Evolutionary conservation across 2,797 vertebrate species (phyloP), one percentile per base, ranked within the genome.

Genomic region (Aeoliscus strigatus): DNA sequence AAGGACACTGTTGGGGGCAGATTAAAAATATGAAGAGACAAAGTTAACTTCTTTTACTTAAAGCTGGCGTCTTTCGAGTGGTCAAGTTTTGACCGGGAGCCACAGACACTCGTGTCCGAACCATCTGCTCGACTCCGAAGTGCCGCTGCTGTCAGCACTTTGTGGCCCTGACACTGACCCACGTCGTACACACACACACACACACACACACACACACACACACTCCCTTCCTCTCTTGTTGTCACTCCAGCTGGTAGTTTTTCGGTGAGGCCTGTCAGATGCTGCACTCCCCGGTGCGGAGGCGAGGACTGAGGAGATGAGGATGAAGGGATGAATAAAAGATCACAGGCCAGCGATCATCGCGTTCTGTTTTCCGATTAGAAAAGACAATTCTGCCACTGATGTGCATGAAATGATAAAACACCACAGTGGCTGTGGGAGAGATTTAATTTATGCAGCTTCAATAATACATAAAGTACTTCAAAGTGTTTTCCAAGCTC

Each of bases 211-310:
- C 32, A 14, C 14, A 13, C 24, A 27, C 11, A 36, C 11, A 43
- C 42, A 37, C 50, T 61, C 35, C 27, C 27, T 17, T n/a, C 12
- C 17, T 45, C 17, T 27, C 37, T 24, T 16, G 37, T 79, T 70
- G 68, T 68, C 78, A 70, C 71, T 76, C 79, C 80, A 83, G 80
- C 71, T 80, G 77, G 83, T 73, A 68, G 70, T 75, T 80, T 21
- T 66, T 56, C 46, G 25, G 45, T 51, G 43, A 56, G 45, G 44
- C 34, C 61, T 78, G 78, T 81, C 73, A 74, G 62, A 66, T 60
- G 67, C 60, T 60, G 55, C 53, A 63, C 60, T 71, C 58, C 51
- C 49, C 28, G 37, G 45, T 70, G 73, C 31, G 66, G 43, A 71
- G 63, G 60, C 27, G 69, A 79, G 68, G 45, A 70, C 72, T 36